Percentiles rank a stretch among this genome's conserved stretches.
Evolutionary conservation across 2,113 vertebrate species (phyloP).

Genomic region (Coryphaenoides rupestris): DNA sequence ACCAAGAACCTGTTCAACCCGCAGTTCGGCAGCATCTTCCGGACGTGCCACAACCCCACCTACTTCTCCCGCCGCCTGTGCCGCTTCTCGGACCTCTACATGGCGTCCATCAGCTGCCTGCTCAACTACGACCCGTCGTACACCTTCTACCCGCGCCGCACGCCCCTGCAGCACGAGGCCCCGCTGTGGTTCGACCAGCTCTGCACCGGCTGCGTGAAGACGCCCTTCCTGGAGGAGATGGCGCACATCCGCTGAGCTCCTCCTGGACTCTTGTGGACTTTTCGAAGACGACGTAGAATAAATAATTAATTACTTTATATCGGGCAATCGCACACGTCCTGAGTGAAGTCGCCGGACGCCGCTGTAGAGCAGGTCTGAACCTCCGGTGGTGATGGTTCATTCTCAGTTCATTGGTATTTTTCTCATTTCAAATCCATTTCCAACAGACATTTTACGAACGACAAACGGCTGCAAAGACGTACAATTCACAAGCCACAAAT

Average conservation of each 20-base stretch:
- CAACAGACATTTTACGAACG: no score
- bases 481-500: no score
- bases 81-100: slow-evolving; percentile 82
- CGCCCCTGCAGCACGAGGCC: slow-evolving; percentile 81
- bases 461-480: no score
- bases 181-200: slow-evolving; percentile 86
- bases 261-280: background rate
- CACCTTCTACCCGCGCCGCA: slow-evolving; percentile 80
- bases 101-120: slow-evolving; percentile 79
- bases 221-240: slow-evolving; percentile 78
- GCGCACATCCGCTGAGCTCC: slow-evolving; percentile 74
- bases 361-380: no score
- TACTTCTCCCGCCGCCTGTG: slow-evolving; percentile 81
- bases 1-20: slow-evolving; percentile 81
- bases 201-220: slow-evolving; percentile 82
- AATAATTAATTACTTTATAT: no score
- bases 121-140: slow-evolving; percentile 77
- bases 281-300: no score
- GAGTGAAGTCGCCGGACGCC: no score
- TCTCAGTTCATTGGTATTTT: no score
- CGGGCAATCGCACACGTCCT: no score
- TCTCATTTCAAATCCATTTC: no score
- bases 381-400: no score
- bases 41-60: slow-evolving; percentile 82
- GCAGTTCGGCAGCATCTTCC: slow-evolving; percentile 82